Conservation (phyloP, 2,888 invertebrate genomes). For the Tetragonisca angustula region DNA sequence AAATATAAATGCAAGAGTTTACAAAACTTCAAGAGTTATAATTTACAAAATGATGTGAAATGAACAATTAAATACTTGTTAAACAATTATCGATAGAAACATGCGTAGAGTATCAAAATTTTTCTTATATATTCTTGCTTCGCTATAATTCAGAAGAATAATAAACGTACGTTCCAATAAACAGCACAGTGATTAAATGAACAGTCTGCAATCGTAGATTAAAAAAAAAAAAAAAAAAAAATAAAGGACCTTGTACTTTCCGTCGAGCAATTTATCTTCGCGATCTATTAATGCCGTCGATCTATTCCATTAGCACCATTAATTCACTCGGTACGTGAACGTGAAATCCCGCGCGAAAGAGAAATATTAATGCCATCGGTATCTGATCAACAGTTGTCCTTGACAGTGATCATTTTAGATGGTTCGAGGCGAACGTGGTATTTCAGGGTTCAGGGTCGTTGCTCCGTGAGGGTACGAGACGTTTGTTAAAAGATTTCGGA, state of each 20-base stretch:
- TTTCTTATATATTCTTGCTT: too few relatives aligned
- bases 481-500: conserved; percentile 13
- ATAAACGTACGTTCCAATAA: too few relatives aligned
- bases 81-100: too few relatives aligned
- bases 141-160: too few relatives aligned
- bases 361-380: not conserved
- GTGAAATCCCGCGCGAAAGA: not conserved
- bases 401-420: not conserved
- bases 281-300: not conserved
- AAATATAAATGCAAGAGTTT: too few relatives aligned
- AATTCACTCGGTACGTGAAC: not conserved
- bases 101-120: too few relatives aligned
- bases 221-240: not conserved
- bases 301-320: not conserved
- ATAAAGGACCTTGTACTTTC: not conserved
- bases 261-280: not conserved
- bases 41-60: too few relatives aligned
- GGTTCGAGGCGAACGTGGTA: not conserved
- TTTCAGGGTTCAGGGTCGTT: conserved; percentile 14
- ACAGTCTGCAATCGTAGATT: too few relatives aligned
- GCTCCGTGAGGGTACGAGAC: not conserved
- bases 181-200: too few relatives aligned
- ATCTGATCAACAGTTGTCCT: conserved; percentile 9
- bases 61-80: too few relatives aligned
- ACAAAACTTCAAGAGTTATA: too few relatives aligned